Evolutionary conservation across 2,113 vertebrate species (phyloP).

Genomic region (Athene cunicularia): DNA sequence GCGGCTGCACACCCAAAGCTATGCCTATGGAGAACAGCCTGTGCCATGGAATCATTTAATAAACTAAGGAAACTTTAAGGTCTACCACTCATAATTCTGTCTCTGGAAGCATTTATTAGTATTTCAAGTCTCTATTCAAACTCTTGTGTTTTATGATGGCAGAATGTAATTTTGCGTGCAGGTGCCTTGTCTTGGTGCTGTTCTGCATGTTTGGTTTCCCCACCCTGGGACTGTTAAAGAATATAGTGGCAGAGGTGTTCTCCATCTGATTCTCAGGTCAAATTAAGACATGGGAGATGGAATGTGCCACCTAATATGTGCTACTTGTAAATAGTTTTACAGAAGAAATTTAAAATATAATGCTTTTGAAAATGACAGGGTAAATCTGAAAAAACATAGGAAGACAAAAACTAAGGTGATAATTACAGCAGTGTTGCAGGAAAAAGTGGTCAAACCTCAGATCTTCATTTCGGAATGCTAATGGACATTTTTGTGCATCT

Average conservation of each 20-base stretch:
- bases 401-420: background rate
- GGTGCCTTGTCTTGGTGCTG: background rate
- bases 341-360: background rate
- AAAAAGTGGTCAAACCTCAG: background rate
- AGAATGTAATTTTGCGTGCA: background rate
- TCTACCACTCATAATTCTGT: background rate
- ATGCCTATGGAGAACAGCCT: background rate
- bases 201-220: background rate
- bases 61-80: slow-evolving; percentile 37
- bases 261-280: background rate
- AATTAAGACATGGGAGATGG: background rate
- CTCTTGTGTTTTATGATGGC: background rate
- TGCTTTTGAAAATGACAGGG: background rate
- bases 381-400: background rate
- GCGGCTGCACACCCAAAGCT: background rate
- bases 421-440: background rate
- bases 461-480: background rate
- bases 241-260: background rate
- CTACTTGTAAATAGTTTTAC: background rate
- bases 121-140: background rate
- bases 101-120: slow-evolving; percentile 45
- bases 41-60: slow-evolving; percentile 12
- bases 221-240: background rate
- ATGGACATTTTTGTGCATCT: background rate
- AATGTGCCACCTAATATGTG: background rate